phyloP scores from a whole-genome alignment of 1,140 invertebrate species.

The Ips typographus region DNA sequence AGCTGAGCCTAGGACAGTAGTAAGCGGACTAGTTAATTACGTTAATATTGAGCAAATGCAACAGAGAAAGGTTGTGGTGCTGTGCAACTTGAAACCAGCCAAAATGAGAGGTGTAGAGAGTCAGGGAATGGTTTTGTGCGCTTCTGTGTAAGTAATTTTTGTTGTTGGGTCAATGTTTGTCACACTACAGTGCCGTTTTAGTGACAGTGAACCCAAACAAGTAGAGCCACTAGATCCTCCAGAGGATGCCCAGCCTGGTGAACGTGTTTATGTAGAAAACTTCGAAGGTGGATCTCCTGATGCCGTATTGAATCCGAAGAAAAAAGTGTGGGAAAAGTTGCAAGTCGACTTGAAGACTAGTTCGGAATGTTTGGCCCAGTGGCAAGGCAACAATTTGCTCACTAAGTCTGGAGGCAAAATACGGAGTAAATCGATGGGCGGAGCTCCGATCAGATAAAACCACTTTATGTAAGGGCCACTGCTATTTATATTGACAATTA shows the following conservation, averaged over 20 bases:
- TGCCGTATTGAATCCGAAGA: slow-evolving; percentile 92
- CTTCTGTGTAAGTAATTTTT: slow-evolving; percentile 67
- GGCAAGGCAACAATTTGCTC: slow-evolving; percentile 77
- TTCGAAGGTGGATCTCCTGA: slow-evolving; percentile 75
- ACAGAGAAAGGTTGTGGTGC: slow-evolving; percentile 80
- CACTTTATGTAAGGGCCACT: too few relatives aligned
- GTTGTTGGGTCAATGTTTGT: background rate
- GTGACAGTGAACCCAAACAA: slow-evolving; percentile 63
- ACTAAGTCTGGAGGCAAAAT: slow-evolving; percentile 69
- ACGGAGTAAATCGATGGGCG: slow-evolving; percentile 38
- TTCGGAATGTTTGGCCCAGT: slow-evolving; percentile 72
- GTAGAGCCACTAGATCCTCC: slow-evolving; percentile 86
- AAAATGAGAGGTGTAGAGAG: slow-evolving; percentile 91
- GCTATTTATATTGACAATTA: too few relatives aligned
- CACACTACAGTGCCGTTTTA: background rate
- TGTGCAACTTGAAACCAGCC: slow-evolving; percentile 92
- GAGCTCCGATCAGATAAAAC: slow-evolving; percentile 42
- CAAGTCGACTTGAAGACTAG: slow-evolving; percentile 82
- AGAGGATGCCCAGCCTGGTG: slow-evolving; percentile 70
- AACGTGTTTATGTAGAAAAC: slow-evolving; percentile 78
- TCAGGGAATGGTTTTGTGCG: slow-evolving; percentile 89
- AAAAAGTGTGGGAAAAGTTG: slow-evolving; percentile 96
- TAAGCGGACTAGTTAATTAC: slow-evolving; percentile 89
- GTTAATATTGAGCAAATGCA: slow-evolving; percentile 87
- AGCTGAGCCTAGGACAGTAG: slow-evolving; percentile 69